These are phyloP conservation scores for Cheilosia soror DNA, from an alignment of 2,888 invertebrate genomes.

Conservation along the genomic window DNA sequence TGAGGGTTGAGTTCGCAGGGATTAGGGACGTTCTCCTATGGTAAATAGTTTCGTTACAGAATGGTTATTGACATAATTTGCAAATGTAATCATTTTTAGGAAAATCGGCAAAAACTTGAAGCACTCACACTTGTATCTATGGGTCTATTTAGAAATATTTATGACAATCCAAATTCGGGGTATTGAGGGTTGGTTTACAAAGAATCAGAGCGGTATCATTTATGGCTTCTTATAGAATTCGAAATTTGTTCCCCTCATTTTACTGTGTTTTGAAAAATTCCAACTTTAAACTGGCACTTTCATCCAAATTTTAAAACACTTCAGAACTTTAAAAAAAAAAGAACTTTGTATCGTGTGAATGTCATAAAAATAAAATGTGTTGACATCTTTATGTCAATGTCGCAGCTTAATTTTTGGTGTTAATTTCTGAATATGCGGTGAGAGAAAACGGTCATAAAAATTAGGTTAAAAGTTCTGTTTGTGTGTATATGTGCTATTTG, in stretches of 20 bases:
- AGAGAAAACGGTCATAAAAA: background rate
- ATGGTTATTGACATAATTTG: constrained; percentile 44
- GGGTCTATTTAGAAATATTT: constrained; percentile 8
- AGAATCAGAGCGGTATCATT: too few relatives aligned
- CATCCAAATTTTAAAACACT: background rate
- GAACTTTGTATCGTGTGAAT: background rate
- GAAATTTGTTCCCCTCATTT: too few relatives aligned
- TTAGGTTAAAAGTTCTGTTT: background rate
- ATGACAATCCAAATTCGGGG: background rate
- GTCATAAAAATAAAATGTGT: constrained; percentile 15
- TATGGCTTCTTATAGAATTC: too few relatives aligned
- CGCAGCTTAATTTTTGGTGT: constrained; percentile 15
- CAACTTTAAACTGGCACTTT: too few relatives aligned
- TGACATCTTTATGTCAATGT: constrained; percentile 19
- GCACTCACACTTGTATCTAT: background rate
- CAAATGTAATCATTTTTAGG: constrained; percentile 40
- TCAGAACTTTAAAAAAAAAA: too few relatives aligned
- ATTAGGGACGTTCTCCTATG: constrained; percentile 23
- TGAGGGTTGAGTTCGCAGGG: constrained; percentile 1
- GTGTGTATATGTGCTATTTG: too few relatives aligned
- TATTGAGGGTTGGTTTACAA: too few relatives aligned
- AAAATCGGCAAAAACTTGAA: background rate
- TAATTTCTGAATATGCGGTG: constrained; percentile 3
- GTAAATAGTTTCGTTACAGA: constrained; percentile 9
- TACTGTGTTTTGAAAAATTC: too few relatives aligned